Conservation (phyloP, 2,797 vertebrate species). For the Anniella stebbinsi region DNA sequence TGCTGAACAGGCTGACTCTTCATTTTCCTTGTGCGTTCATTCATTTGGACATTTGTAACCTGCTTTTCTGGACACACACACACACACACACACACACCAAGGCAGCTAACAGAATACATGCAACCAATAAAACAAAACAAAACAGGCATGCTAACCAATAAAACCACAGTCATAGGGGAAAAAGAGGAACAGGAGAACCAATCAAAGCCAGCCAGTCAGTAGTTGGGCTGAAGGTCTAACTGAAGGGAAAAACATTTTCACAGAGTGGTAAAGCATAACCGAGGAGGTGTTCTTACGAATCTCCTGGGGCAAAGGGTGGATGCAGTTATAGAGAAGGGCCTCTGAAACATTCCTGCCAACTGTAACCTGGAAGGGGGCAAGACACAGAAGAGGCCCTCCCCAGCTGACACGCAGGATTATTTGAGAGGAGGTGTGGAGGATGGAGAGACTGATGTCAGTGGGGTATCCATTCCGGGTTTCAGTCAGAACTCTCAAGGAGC, state of each 20-base stretch:
- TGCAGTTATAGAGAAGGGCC: neutral
- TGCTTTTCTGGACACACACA: no score
- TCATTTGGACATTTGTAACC: neutral
- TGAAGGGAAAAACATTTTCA: neutral
- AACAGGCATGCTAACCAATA: neutral
- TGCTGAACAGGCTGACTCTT: neutral
- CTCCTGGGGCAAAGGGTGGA: neutral
- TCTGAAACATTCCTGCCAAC: neutral
- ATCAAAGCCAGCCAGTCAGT: neutral
- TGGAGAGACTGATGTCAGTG: no score
- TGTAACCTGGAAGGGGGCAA: neutral
- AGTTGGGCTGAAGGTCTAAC: neutral
- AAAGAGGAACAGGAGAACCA: neutral
- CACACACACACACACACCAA: no score
- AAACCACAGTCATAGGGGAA: neutral
- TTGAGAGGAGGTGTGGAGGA: neutral
- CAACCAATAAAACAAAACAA: neutral
- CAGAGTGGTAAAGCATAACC: neutral
- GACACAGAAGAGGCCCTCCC: neutral
- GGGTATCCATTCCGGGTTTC: no score
- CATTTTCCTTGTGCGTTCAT: neutral
- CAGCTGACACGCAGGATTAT: neutral
- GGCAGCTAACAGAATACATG: neutral
- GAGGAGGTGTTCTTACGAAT: neutral
- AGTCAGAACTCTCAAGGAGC: no score